These are phyloP conservation scores for Plotosus lineatus DNA, from an alignment of 2,113 vertebrate genomes.

Conservation along the genomic window DNA sequence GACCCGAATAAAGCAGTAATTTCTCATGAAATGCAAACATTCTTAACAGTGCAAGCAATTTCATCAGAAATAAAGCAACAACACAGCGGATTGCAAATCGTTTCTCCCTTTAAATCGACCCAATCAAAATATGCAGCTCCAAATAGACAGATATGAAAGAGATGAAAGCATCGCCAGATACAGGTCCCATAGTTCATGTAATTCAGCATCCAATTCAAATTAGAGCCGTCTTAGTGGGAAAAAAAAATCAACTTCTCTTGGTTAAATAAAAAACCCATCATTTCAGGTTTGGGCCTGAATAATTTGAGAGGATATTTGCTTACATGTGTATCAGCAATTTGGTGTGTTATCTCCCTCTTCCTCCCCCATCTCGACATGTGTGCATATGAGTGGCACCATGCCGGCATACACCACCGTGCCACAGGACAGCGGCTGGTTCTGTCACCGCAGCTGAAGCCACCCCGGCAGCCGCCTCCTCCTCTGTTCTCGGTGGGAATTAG, in stretches of 20 bases:
- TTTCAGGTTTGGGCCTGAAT: constrained; percentile 79
- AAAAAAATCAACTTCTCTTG: constrained; percentile 72
- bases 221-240: constrained; percentile 61
- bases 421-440: constrained; percentile 57
- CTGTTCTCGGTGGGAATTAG: constrained; percentile 60
- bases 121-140: constrained; percentile 68
- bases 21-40: constrained; percentile 73
- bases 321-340: constrained; percentile 87
- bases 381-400: constrained; percentile 55
- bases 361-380: constrained; percentile 28
- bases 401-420: constrained; percentile 39
- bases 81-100: constrained; percentile 71
- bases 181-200: constrained; percentile 66
- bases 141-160: constrained; percentile 60
- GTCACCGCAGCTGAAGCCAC: constrained; percentile 42
- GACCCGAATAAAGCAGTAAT: constrained; percentile 68
- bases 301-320: constrained; percentile 90
- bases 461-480: constrained; percentile 36
- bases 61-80: constrained; percentile 76
- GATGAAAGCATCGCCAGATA: constrained; percentile 56
- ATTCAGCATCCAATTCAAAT: constrained; percentile 73
- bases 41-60: constrained; percentile 74
- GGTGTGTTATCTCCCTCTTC: constrained; percentile 60
- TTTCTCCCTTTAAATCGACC: constrained; percentile 75
- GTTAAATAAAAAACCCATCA: constrained; percentile 76